Evolutionary conservation across 2,113 vertebrate genomes (phyloP), one percentile per base, ranked within the genome.

Genomic region (Cyanistes caeruleus): DNA sequence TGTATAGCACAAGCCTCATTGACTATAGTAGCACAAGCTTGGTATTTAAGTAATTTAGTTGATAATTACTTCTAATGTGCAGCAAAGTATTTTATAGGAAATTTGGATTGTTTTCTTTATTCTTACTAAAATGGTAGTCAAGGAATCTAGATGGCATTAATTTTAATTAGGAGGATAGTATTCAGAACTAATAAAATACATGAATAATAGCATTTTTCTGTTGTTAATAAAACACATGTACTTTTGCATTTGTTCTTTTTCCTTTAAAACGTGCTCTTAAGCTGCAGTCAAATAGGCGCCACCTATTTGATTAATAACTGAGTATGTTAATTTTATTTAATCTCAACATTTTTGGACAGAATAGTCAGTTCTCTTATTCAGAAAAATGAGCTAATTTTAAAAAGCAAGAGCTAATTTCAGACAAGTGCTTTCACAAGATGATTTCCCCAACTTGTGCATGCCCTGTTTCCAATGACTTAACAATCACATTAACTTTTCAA

Each of bases 1-100:
- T 82, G 43, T 67, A 49, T 23, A 95, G 75, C 44, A 90, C 48
- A 96, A 89, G 77, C 80, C 76, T 92, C 89, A 94, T 59, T 97
- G 92, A 87, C 72, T 96, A 33, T 7, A 77, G 52, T 55, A 97
- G 90, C 70, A 89, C 35, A 81, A 92, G 62, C 13, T 46, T 88
- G 84, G 49, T 95, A 88, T 95, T 97, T 96, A 92, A 94, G 25
- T 82, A 96, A 96, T 91, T 91, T 89, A 91, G 94, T 76, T 90
- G 70, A 76, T 91, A 93, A 95, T 97, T 96, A 95, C 91, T 93
- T 64, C 46, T 96, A 97, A 96, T 94, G 86, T 95, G 49, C 56
- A 94, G 79, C 60, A 84, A 90, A 93, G 83, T 97, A 90, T 97
- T 97, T 97, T 95, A 83, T 62, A 95, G 28, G 68, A 97, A 97